Conservation (phyloP, 2,113 vertebrate species). For the Platysternon megacephalum region DNA sequence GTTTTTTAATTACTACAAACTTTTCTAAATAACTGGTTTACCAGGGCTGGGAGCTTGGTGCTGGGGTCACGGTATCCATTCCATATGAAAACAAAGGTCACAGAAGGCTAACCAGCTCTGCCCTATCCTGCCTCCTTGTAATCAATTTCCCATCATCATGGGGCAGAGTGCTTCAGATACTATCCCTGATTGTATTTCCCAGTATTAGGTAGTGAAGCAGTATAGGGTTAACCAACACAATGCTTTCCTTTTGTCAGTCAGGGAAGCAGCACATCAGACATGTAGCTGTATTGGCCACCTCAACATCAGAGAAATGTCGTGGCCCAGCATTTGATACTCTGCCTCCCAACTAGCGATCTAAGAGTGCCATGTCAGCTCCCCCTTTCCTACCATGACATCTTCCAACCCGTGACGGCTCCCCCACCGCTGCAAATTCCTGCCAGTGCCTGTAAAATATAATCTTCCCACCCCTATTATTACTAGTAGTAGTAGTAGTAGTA, state of each 20-base stretch:
- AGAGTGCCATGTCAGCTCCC: not conserved
- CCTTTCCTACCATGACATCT: not conserved
- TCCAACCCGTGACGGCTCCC: not conserved
- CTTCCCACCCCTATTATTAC: not conserved
- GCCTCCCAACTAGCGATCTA: not conserved
- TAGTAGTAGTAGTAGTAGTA: not conserved
- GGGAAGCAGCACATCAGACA: not conserved
- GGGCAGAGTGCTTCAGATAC: not conserved
- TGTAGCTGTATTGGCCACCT: not conserved
- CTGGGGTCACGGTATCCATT: not conserved
- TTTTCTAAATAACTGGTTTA: not conserved
- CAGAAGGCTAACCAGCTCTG: not conserved
- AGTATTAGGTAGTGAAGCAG: not conserved
- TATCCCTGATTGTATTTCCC: not conserved
- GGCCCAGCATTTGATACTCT: not conserved
- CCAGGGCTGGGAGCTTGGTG: not conserved
- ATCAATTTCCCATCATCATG: not conserved
- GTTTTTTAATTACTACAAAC: not conserved
- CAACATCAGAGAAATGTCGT: not conserved
- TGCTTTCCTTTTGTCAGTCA: not conserved
- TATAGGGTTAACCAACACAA: fast-evolving
- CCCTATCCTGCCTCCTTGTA: not conserved
- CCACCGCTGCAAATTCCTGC: not conserved
- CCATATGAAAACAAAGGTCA: not conserved
- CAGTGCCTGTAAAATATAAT: not conserved